These are phyloP conservation scores for Stenichneumon culpator DNA, from an alignment of 2,888 invertebrate genomes.

Conservation along the genomic window DNA sequence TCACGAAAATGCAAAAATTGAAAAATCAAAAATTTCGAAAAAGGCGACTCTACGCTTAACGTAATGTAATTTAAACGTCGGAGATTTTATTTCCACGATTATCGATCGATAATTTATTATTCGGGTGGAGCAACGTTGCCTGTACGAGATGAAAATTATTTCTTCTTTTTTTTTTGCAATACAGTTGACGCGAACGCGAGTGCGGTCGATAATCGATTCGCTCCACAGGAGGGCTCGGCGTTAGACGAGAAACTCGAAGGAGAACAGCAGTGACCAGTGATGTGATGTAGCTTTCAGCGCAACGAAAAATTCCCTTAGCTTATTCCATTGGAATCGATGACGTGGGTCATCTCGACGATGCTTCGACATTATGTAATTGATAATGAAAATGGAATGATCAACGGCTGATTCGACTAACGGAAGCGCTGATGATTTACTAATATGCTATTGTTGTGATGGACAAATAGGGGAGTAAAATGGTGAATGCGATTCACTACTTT, in stretches of 20 bases:
- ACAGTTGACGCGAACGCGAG: constrained; percentile 27
- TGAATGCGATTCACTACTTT: constrained; percentile 52
- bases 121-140: not conserved
- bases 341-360: not conserved
- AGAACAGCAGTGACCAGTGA: constrained; percentile 9
- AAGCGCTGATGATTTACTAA: not conserved
- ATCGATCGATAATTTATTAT: not conserved
- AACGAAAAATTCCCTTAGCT: constrained; percentile 1
- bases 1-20: no score
- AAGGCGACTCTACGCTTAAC: no score
- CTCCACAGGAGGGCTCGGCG: constrained; percentile 26
- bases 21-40: no score
- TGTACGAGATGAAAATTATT: not conserved
- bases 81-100: not conserved
- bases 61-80: not conserved
- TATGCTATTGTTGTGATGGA: constrained; percentile 39
- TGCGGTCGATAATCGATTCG: constrained; percentile 41
- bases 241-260: constrained; percentile 21
- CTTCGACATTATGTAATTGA: constrained; percentile 12
- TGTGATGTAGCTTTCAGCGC: constrained; percentile 15
- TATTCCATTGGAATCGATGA: constrained; percentile 1
- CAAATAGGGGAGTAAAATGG: constrained; percentile 32
- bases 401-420: not conserved
- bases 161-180: not conserved
- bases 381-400: not conserved